Base-by-base conservation (phyloP, 30 jellyfish, hydroid and myxozoan species). In the Hydractinia symbiolongicarpus region DNA sequence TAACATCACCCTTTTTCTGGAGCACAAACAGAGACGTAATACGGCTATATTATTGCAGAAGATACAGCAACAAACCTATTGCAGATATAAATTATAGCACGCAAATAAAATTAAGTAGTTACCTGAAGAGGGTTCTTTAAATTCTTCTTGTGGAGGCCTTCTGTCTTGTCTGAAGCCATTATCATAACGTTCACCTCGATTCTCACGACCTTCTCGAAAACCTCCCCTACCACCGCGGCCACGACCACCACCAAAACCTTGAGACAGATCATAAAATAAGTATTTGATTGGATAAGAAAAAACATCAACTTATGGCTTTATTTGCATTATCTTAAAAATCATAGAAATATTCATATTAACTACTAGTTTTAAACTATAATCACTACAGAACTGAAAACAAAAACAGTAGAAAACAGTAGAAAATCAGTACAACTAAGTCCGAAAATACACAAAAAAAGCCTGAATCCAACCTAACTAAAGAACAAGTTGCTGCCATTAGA, bases 51-150 rank as follows among this genome's bases (percentile, higher is more conserved):
- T n/a, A n/a, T n/a, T n/a, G n/a, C n/a, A 17, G 19, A 58, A 17
- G 3, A 58, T 58, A 20, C 55, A 50, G 50, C 55, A 30, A 30
- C 44, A 30, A 30, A 30, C 44, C 44, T 30, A 30, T 30, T 30
- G 44, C 44, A 2, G 2, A 30, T 30, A 30, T 30, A 30, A 30
- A 30, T 30, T 30, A 30, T 30, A n/a, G 44, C 44, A 2, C 44
- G 44, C 1, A 30, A 30, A 30, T 30, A 30, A 30, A 30, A 0
- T 30, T 30, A 30, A 30, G 44, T 30, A 30, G 44, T 30, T 60
- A 94, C 99, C 97, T 8, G 96, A 91, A 11, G 84, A 94, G 21
- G 96, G 87, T 70, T 76, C 91, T 67, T 75, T 94, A 96, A 94
- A 94, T 54, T 94, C 99, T 72, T 86, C 96, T 4, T 10, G 67